Evolutionary conservation across 2,888 invertebrate species (phyloP).

Genomic region (Cryptosula pallasiana): DNA sequence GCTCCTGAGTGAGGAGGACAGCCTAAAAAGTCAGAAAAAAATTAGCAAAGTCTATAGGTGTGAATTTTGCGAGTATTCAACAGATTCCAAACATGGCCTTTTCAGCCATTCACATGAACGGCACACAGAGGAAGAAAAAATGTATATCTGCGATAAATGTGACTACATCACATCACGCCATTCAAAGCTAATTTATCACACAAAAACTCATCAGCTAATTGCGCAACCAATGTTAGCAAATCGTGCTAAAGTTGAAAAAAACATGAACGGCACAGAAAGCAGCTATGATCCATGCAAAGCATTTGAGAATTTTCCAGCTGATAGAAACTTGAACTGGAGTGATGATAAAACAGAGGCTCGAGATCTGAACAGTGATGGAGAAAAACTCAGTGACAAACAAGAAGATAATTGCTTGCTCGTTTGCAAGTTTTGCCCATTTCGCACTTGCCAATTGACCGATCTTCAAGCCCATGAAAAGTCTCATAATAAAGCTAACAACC

Average conservation of each 20-base stretch:
- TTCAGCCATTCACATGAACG: background rate
- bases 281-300: background rate
- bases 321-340: background rate
- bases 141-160: conserved; percentile 1
- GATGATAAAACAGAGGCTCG: background rate
- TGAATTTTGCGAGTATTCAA: background rate
- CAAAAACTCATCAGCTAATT: background rate
- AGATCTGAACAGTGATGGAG: background rate
- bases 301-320: background rate
- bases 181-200: background rate
- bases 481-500: background rate
- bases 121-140: conserved; percentile 12
- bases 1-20: background rate
- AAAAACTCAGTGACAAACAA: background rate
- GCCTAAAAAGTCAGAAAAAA: background rate
- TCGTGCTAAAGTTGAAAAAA: background rate
- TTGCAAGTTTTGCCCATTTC: background rate
- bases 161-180: conserved; percentile 7
- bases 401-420: background rate
- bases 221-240: background rate
- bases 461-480: background rate
- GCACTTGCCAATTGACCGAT: too few species aligned
- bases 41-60: background rate
- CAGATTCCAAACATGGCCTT: background rate
- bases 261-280: background rate